Base-by-base conservation (phyloP, 2,888 invertebrate genomes). In the Eupithecia subfuscata region DNA sequence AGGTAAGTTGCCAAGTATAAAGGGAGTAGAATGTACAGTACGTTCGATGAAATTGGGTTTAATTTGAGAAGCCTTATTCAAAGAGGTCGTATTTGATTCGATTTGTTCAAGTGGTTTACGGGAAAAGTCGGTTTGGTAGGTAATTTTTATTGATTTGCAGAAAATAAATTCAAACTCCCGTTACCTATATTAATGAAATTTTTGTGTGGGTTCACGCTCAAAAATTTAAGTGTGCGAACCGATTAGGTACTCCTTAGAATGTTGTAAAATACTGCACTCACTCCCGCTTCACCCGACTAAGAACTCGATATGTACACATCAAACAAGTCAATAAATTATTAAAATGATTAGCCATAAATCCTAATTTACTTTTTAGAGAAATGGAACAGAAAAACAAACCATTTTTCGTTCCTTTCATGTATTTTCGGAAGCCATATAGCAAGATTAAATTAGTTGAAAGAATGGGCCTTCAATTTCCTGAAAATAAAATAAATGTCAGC, bases 391-490 rank as follows among this genome's bases (percentile, higher is more conserved):
- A 64, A 60, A 12, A 18, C 22, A 56, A 22, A 56, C 22, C 65
- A 65, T 12, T 40, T 40, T 43, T 43, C 43, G 14, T 68, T 68
- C 8, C 37, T 48, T 68, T 60, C 34, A 64, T 73, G 69, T 69
- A 25, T 52, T 65, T 69, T 52, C 16, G 52, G 43, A 30, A 45
- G 60, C 40, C 34, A 60, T 56, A 71, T 48, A 30, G 22, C 70
- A 45, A 68, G 68, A 75, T 71, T 45, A 60, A 75, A 37, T 68
- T 52, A 30, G 37, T 56, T 9, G 37, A 63, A 65, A 70, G 43
- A 72, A 43, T 69, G 25, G 30, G 68, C n/a, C 69, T 71, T 64
- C n/a, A 67, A 56, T 70, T 72, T 52, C 22, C 16, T 22, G 68
- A 68, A 22, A 72, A 76, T 45, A 22, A 63, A 45, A 63, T 69